Base-by-base conservation (phyloP, 2,888 invertebrate species). In the Pyrrhosoma nymphula region DNA sequence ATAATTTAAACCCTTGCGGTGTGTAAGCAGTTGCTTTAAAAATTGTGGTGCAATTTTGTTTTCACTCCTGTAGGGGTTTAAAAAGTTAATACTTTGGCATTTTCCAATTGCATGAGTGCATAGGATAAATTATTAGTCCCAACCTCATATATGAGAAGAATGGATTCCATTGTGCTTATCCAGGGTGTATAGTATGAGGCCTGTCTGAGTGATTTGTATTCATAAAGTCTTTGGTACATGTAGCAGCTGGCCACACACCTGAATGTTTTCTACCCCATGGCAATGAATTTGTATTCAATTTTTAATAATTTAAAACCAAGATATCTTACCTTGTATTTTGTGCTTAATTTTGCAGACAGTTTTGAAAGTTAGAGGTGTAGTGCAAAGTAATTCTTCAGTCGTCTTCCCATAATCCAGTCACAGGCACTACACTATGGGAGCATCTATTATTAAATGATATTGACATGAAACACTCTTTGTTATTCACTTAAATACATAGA, bases 1-100 rank as follows among this genome's bases (percentile, higher is more conserved):
- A 69, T 69, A 26, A 69, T 69, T 20, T n/a, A 26, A 26, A 69
- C 69, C 10, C 69, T 69, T 69, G 23, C 20, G 12, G 69, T 26
- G n/a, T 69, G 69, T 26, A 69, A 69, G 69, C 56, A 88, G 88
- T 89, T 91, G 47, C 47, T 47, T 95, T 93, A n/a, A 95, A 56
- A 26, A 30, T 16, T 23, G 95, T 95, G 90, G 60, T 95, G 47
- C 88, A 88, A 30, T 90, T 88, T 95, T 89, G 56, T 95, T 93
- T 95, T 23, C 69, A 47, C 23, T 69, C 26, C n/a, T 69, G 26
- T 69, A 69, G 26, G 69, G 69, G 69, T 69, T 69, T 69, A 69
- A 69, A 69, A 26, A n/a, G 26, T 69, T n/a, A 20, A 26, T 0
- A 12, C 26, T 69, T 23, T 69, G n/a, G 26, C 69, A 69, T 20